These are phyloP conservation scores for Branchinecta lynchi DNA, from an alignment of 1,140 invertebrate genomes.

Conservation along the genomic window DNA sequence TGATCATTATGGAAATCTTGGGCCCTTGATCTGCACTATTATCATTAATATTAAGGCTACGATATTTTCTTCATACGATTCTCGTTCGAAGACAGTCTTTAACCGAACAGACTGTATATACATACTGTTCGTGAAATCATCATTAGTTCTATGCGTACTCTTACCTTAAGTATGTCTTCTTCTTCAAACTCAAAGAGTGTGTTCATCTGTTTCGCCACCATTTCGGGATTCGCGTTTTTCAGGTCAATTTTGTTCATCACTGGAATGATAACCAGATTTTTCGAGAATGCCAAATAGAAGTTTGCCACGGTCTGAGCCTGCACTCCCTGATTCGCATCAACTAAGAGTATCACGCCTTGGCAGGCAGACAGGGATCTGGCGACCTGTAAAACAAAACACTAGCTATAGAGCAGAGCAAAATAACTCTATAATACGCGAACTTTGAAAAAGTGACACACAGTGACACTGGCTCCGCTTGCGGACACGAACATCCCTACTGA, in stretches of 20 bases:
- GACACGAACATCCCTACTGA: no score
- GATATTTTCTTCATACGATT: no score
- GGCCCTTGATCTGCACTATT: no score
- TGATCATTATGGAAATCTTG: no score
- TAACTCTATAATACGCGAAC: no score
- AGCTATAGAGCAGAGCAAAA: background rate
- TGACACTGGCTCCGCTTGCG: no score
- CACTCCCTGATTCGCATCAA: conserved; percentile 92
- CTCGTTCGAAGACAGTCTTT: no score
- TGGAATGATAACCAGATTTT: conserved; percentile 68
- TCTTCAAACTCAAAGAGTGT: conserved; percentile 68
- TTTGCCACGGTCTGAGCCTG: conserved; percentile 97
- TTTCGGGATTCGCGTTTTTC: conserved; percentile 69
- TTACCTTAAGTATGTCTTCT: conserved; percentile 46
- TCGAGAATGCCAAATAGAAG: conserved; percentile 75
- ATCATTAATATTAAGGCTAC: no score
- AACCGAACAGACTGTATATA: no score
- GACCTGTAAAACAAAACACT: background rate
- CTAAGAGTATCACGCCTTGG: conserved; percentile 82
- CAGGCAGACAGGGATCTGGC: conserved; percentile 72
- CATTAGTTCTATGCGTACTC: background rate
- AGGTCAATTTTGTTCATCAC: conserved; percentile 95
- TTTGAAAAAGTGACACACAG: no score
- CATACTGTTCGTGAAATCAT: no score
- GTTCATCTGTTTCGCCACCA: conserved; percentile 57